Base-by-base conservation (phyloP, 2,888 invertebrate genomes). In the Acrobasis repandana region DNA sequence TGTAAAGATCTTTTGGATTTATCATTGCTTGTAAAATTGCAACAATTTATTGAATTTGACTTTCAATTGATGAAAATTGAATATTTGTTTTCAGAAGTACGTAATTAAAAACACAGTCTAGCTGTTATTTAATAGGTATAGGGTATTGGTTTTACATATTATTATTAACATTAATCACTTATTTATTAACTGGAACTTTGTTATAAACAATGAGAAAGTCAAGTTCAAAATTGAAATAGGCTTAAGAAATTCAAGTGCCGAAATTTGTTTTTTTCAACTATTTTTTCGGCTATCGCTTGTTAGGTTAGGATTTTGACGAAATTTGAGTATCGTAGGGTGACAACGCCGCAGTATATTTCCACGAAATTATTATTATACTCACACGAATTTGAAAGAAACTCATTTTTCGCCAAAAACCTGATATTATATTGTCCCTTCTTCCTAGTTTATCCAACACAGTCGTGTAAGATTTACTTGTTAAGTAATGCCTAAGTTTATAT, bases 401-500 rank as follows among this genome's bases (percentile, higher is more conserved):
- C 50, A 50, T 50, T n/a, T 50, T 33, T 50, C 28, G 50, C 33
- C 50, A 28, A 50, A 50, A 20, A 50, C 9, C 50, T 50, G 50
- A 50, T 33, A 28, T 50, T 28, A 8, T 28, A 28, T 36, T 36
- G 15, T 36, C 10, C 15, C 2, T 16, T 36, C 34, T 36, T 16
- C 20, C 14, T 54, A 6, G 16, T 54, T 54, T 38, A 15, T 38
- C 38, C 54, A 54, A 54, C 54, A 38, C 54, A 54, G 14, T 54
- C 69, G 79, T 86, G 76, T 88, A 88, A 88, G 83, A 82, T 85
- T 71, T 87, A 88, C 82, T 80, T 83, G 81, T 86, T 90, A 90
- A 89, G 85, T 88, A 88, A 85, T 83, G 89, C 89, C 88, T 90
- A 90, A 90, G 90, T 88, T 89, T 86, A 82, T 87, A 86, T 86